Evolutionary conservation across 1,140 invertebrate genomes (phyloP).

Genomic region (Scylla paramamosain): DNA sequence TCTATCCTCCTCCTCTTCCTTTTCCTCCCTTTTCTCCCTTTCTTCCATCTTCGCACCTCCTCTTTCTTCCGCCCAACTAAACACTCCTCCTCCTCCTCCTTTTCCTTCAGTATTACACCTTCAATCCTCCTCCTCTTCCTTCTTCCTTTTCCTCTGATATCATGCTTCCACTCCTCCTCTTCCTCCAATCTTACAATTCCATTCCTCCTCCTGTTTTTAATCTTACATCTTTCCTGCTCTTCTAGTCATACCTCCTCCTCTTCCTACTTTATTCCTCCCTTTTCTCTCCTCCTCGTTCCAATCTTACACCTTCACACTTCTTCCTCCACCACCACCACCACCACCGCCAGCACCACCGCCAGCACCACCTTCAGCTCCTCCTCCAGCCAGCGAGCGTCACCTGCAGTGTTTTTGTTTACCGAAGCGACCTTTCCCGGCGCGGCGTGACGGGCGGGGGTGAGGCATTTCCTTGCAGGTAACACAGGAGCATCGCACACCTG

Average conservation of each 20-base stretch:
- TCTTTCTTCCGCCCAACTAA: background rate
- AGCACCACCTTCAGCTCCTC: background rate
- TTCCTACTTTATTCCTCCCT: too few relatives aligned
- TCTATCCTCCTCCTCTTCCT: background rate
- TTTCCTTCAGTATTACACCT: background rate
- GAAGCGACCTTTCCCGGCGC: background rate
- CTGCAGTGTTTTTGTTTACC: background rate
- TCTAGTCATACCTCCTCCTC: too few relatives aligned
- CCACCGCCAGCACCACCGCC: too few relatives aligned
- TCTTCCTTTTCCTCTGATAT: background rate
- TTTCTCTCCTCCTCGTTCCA: too few relatives aligned
- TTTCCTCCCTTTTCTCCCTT: background rate
- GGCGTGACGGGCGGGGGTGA: too few relatives aligned
- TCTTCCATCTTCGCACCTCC: background rate
- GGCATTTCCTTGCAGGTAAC: too few relatives aligned
- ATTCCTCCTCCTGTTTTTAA: too few relatives aligned
- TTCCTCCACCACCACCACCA: too few relatives aligned
- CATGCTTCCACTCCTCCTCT: too few relatives aligned
- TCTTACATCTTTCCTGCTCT: too few relatives aligned
- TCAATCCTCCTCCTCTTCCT: background rate
- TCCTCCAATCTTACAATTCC: too few relatives aligned
- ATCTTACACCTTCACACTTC: too few relatives aligned
- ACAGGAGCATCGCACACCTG: background rate
- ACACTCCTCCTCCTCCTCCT: background rate
- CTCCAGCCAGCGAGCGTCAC: background rate